Percentiles rank a stretch among this genome's conserved stretches.
Conservation (phyloP, 2,797 vertebrate species). For the Sylvia borin region DNA sequence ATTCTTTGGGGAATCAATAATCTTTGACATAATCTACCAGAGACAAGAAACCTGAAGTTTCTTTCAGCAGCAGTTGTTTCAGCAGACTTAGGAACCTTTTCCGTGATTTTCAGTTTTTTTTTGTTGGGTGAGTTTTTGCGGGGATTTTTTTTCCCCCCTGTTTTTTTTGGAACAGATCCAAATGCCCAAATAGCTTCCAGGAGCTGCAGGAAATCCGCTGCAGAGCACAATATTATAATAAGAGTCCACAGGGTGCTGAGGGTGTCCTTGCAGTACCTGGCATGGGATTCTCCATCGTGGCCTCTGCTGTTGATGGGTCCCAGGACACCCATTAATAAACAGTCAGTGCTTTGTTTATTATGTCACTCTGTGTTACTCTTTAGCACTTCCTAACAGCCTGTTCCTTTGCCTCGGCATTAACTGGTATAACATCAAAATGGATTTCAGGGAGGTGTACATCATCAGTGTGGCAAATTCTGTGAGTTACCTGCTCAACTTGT, state of each 20-base stretch:
- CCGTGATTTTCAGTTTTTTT: background rate
- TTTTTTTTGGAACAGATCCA: conserved; percentile 10
- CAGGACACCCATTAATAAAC: background rate
- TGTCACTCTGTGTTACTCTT: background rate
- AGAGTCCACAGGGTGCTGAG: background rate
- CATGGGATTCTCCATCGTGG: background rate
- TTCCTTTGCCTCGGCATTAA: background rate
- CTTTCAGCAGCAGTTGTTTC: background rate
- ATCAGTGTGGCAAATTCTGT: background rate
- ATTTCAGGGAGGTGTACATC: background rate
- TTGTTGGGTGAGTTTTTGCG: background rate
- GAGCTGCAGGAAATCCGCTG: background rate
- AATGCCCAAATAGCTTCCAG: background rate
- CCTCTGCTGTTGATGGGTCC: background rate
- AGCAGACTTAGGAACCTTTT: background rate
- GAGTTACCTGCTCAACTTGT: background rate
- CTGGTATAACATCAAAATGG: fast-evolving
- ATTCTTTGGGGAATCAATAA: background rate
- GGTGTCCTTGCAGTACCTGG: background rate
- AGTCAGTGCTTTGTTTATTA: too few species aligned
- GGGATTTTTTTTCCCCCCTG: too few species aligned
- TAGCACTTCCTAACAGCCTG: background rate
- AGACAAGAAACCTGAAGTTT: background rate
- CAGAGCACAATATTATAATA: background rate
- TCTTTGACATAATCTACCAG: background rate